Base-by-base conservation (phyloP, 1,140 invertebrate genomes). In the Listronotus oregonensis region DNA sequence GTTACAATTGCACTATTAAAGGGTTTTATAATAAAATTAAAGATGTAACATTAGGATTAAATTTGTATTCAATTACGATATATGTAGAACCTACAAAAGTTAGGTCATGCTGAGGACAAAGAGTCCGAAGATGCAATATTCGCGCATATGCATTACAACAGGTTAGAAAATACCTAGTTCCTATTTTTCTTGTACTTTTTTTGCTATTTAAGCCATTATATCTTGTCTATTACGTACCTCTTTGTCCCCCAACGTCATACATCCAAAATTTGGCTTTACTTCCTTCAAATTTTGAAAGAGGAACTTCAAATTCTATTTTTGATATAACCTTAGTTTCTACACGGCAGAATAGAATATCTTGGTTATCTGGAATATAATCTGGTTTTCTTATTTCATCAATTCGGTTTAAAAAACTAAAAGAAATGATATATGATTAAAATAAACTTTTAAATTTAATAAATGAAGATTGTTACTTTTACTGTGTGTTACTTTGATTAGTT, bases 191-290 rank as follows among this genome's bases (percentile, higher is more conserved):
- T n/a, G n/a, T n/a, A n/a, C n/a, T n/a, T n/a, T n/a, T n/a, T n/a
- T n/a, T n/a, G n/a, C n/a, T n/a, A n/a, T n/a, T n/a, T n/a, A n/a
- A n/a, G n/a, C n/a, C n/a, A n/a, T n/a, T n/a, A n/a, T n/a, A n/a
- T n/a, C n/a, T n/a, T n/a, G n/a, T n/a, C 75, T 12, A 10, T 37
- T 37, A 37, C 34, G 8, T 90, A 10, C 91, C 91, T 64, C 89
- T 80, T 78, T 95, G 93, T 0, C 93, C 93, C 0, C 90, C 90
- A 1, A 91, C 89, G 71, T 91, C 90, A 69, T 87, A 90, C 89
- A 91, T 89, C 82, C 86, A 89, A 76, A 91, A 90, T 17, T 84
- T 81, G 67, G 89, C 87, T 14, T 79, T 76, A 1, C 86, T 86
- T 2, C 87, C 87, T 80, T 87, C 85, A 50, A 83, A 82, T 75